Evolutionary conservation across 2,797 vertebrate species (phyloP), one percentile per base, ranked within the genome.

Genomic region (Octomys mimax): DNA sequence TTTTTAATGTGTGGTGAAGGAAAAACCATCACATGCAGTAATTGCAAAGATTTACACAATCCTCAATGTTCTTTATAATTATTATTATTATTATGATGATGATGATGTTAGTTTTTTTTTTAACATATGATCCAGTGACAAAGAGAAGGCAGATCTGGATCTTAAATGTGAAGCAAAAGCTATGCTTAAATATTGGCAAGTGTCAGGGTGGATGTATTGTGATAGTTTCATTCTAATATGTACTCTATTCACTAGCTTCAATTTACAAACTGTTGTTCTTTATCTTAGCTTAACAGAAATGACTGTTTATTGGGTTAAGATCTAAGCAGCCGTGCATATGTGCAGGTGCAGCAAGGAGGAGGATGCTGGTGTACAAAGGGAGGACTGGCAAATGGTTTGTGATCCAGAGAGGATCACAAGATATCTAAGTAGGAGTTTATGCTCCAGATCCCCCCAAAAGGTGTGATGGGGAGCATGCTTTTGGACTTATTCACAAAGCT

Each of bases 401-500:
- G 39, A 52, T 71, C 85, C 61, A 61, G 85, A 79, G 77, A 87
- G 91, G 71, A 73, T 77, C 28, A 87, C 79, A 81, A 75, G 66
- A 61, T 52, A 19, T 92, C 77, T 80, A 78, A 92, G 49, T 87
- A 96, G 68, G 82, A 92, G 87, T 61, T 36, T 59, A 75, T 22
- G 81, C 28, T 36, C 54, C 80, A 57, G 82, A 28, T 5, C 21
- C 78, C 6, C 46, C 77, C 88, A 85, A 61, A 83, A 91, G 14
- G 66, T 85, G 62, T 54, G 71, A 81, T 87, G 78, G 87, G 82
- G 52, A 54, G 36, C 49, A 83, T 95, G 94, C 54, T 61, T 93
- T 94, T n/a, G 62, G 59, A 89, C 94, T 95, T 92, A 91, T 87
- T 96, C 94, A 96, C 5, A 75, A 79, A 42, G 68, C 64, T 86